phyloP scores from a whole-genome alignment of 1,140 invertebrate species.

The Diabrotica virgifera region DNA sequence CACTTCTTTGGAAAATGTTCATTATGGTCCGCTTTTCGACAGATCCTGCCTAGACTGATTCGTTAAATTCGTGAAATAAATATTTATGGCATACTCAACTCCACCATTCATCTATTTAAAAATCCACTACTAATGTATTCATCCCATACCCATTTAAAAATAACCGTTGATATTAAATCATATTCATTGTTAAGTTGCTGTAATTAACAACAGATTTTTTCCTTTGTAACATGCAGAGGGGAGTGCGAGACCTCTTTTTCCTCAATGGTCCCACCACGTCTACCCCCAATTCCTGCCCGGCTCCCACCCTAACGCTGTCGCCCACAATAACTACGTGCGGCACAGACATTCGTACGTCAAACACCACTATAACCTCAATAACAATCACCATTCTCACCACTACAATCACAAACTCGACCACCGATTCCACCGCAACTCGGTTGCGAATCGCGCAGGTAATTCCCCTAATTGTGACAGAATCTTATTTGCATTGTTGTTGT shows the following conservation, averaged over 20 bases:
- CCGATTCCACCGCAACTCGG: slow-evolving; percentile 60
- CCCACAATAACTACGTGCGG: slow-evolving; percentile 59
- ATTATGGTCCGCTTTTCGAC: too few species aligned
- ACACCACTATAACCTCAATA: slow-evolving; percentile 50
- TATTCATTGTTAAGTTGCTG: not conserved
- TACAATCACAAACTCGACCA: slow-evolving; percentile 50
- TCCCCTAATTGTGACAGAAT: slow-evolving; percentile 4
- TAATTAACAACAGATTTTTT: slow-evolving; percentile 24
- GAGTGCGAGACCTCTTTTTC: slow-evolving; percentile 71
- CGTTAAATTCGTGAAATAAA: too few species aligned
- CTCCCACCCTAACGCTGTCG: slow-evolving; percentile 70
- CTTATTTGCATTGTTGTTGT: slow-evolving; percentile 1
- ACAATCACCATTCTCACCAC: slow-evolving; percentile 56
- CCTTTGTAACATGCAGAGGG: slow-evolving; percentile 40
- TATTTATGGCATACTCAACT: too few species aligned
- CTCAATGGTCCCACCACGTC: slow-evolving; percentile 89
- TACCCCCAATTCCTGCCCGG: slow-evolving; percentile 88
- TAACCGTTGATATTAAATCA: not conserved
- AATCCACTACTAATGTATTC: too few species aligned
- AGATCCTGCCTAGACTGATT: too few species aligned
- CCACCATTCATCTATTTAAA: too few species aligned
- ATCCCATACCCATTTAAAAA: too few species aligned
- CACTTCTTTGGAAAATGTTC: too few species aligned
- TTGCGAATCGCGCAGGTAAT: slow-evolving; percentile 64
- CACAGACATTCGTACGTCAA: slow-evolving; percentile 54